Percentiles rank a stretch among this genome's conserved stretches.
Evolutionary conservation across 2,888 invertebrate species (phyloP).

Genomic region (Cactoblastis cactorum): DNA sequence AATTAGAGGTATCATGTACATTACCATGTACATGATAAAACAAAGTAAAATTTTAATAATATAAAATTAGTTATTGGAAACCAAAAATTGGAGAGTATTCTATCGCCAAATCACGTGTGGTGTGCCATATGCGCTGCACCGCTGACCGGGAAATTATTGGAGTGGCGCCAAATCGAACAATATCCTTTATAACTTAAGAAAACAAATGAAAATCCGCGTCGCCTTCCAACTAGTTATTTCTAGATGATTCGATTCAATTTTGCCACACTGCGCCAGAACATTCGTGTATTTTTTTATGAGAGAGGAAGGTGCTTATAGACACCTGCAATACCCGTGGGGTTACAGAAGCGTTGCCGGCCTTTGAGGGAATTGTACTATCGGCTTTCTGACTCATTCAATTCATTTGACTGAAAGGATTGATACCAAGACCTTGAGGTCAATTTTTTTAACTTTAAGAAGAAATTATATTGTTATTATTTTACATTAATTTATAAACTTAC

Average conservation of each 20-base stretch:
- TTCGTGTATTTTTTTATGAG: no score
- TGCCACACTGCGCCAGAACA: neutral
- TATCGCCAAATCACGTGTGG: slow-evolving; percentile 9
- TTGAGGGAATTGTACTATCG: no score
- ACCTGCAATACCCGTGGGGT: no score
- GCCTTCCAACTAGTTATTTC: neutral
- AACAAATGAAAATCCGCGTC: slow-evolving; percentile 5
- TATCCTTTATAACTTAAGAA: slow-evolving; percentile 10
- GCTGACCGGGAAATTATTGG: slow-evolving; percentile 7
- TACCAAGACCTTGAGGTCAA: no score
- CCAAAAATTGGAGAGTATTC: slow-evolving; percentile 2
- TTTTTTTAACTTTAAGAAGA: no score
- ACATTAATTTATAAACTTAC: no score
- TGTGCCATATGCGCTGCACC: slow-evolving; percentile 9
- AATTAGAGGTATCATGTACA: no score
- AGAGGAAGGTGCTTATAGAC: no score
- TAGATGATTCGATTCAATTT: slow-evolving; percentile 1
- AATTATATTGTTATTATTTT: no score
- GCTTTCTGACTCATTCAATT: no score
- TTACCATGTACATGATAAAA: neutral
- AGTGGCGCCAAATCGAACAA: slow-evolving; percentile 1
- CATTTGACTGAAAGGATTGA: no score
- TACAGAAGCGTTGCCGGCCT: no score
- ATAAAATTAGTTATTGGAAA: neutral
- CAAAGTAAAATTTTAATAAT: neutral